Evolutionary conservation across 2,888 invertebrate genomes (phyloP).

Genomic region (Aromia moschata): DNA sequence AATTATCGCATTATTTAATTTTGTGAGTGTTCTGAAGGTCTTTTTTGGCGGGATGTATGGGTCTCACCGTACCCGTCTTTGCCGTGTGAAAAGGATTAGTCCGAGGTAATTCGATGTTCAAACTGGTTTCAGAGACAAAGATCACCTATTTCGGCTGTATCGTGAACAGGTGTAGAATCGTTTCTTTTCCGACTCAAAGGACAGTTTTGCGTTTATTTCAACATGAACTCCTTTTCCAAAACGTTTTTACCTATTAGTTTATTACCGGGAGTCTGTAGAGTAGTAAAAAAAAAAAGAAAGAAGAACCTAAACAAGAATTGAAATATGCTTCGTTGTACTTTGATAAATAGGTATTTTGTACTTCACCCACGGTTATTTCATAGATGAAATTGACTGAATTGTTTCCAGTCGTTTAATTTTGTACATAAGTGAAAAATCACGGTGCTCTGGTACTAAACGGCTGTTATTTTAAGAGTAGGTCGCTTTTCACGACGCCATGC

Average conservation of each 20-base stretch:
- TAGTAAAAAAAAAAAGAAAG: not conserved
- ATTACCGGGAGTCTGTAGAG: not conserved
- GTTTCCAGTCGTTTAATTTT: conserved; percentile 1
- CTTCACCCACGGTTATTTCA: conserved; percentile 1
- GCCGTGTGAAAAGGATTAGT: conserved; percentile 1
- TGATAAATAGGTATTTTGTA: conserved; percentile 47
- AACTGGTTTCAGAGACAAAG: not conserved
- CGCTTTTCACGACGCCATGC: conserved; percentile 1
- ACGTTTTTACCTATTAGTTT: not conserved
- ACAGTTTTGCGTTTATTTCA: conserved; percentile 1
- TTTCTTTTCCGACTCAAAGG: conserved; percentile 2
- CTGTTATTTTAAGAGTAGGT: conserved; percentile 17
- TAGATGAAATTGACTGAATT: conserved; percentile 14
- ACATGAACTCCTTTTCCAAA: no score
- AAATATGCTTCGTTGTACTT: conserved; percentile 38
- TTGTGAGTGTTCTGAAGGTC: conserved; percentile 25
- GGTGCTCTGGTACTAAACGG: conserved; percentile 17
- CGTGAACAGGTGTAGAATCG: not conserved
- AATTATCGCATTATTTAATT: conserved; percentile 38
- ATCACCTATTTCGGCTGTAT: conserved; percentile 3
- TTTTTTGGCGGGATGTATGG: conserved; percentile 10
- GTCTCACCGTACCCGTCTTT: not conserved
- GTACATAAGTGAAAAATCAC: conserved; percentile 9
- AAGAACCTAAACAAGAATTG: not conserved
- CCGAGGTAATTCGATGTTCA: not conserved